Evolutionary conservation across 2,888 invertebrate genomes (phyloP).

Genomic region (Drosophila prolongata): DNA sequence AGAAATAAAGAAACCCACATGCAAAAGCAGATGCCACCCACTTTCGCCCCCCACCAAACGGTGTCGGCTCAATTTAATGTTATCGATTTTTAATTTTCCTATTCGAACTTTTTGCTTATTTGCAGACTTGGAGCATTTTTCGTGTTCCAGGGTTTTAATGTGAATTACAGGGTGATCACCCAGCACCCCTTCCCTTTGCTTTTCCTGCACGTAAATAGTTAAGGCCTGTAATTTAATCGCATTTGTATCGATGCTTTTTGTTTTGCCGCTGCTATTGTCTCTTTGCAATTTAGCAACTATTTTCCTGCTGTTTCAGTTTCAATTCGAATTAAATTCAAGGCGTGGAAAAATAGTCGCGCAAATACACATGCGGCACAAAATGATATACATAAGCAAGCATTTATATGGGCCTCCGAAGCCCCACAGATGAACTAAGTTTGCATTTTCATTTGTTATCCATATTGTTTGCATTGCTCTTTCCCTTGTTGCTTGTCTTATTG

Average conservation of each 20-base stretch:
- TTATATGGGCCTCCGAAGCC: slow-evolving; percentile 62
- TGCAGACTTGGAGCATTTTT: slow-evolving; percentile 70
- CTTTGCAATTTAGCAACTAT: slow-evolving; percentile 59
- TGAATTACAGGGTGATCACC: slow-evolving; percentile 51
- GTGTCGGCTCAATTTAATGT: slow-evolving; percentile 66
- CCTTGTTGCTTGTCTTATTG: slow-evolving; percentile 9
- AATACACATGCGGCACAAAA: slow-evolving; percentile 34
- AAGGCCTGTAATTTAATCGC: slow-evolving; percentile 77
- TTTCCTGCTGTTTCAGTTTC: slow-evolving; percentile 45
- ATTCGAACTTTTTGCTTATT: slow-evolving; percentile 59
- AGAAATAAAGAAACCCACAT: slow-evolving; percentile 23
- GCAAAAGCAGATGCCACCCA: slow-evolving; percentile 15
- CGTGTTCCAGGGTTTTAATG: slow-evolving; percentile 61
- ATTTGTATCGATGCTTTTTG: slow-evolving; percentile 71
- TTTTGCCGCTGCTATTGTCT: slow-evolving; percentile 52
- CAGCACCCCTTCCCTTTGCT: not conserved
- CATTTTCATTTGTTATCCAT: slow-evolving; percentile 62
- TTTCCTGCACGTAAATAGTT: slow-evolving; percentile 36
- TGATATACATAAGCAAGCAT: slow-evolving; percentile 52
- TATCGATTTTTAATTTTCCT: slow-evolving; percentile 78
- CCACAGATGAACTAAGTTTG: slow-evolving; percentile 56
- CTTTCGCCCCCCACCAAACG: slow-evolving; percentile 13
- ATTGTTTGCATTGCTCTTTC: slow-evolving; percentile 43
- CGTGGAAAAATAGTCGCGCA: slow-evolving; percentile 75
- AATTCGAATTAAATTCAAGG: slow-evolving; percentile 72